phyloP scores from a whole-genome alignment of 2,113 vertebrate genomes.

The Pseudopodoces humilis region DNA sequence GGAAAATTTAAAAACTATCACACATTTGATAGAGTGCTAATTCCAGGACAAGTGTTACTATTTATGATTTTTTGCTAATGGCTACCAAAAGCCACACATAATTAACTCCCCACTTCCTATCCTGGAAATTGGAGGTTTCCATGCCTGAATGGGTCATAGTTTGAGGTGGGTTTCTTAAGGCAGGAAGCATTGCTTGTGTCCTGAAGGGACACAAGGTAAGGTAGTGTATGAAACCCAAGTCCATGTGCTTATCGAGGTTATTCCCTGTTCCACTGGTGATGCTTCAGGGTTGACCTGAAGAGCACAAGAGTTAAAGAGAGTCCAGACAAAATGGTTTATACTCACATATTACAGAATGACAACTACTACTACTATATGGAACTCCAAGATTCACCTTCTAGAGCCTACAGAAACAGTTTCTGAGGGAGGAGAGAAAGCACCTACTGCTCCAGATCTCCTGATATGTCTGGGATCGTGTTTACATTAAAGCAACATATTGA shows the following conservation, averaged over 20 bases:
- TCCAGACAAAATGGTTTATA: not conserved
- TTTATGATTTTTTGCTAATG: not conserved
- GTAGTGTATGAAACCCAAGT: not conserved
- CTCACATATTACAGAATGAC: not conserved
- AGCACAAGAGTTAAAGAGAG: not conserved
- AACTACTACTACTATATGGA: not conserved
- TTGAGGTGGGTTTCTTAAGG: not conserved
- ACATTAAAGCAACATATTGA: not conserved
- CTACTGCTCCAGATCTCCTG: not conserved
- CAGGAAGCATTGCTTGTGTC: not conserved
- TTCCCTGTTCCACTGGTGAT: not conserved
- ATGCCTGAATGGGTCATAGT: not conserved
- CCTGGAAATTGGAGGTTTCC: not conserved
- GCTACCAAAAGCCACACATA: not conserved
- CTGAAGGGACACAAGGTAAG: not conserved
- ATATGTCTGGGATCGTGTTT: not conserved
- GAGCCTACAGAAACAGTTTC: not conserved
- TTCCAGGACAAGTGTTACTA: not conserved
- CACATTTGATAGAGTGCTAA: not conserved
- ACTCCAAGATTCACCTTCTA: not conserved
- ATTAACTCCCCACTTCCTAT: not conserved
- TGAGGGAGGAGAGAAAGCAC: not conserved
- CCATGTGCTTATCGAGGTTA: not conserved
- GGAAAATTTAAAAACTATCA: not conserved
- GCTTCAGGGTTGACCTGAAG: not conserved